Evolutionary conservation across 2,888 invertebrate genomes (phyloP).

Genomic region (Ormyrus nitidulus): DNA sequence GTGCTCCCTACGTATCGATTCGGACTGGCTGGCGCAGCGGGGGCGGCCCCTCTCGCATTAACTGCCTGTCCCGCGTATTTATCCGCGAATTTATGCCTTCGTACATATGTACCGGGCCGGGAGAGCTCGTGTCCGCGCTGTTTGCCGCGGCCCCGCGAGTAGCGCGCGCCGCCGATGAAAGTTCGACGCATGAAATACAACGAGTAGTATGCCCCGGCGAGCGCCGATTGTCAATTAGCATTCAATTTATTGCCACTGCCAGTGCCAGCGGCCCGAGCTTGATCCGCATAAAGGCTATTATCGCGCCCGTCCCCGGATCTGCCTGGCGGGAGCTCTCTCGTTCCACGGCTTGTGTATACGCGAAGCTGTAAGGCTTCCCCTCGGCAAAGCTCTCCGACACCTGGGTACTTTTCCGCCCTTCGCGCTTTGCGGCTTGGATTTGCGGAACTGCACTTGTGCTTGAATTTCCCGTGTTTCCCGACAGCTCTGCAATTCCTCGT

Average conservation of each 20-base stretch:
- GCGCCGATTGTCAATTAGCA: conserved; percentile 66
- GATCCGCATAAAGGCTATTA: conserved; percentile 34
- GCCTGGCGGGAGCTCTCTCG: not conserved
- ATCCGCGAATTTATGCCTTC: conserved; percentile 70
- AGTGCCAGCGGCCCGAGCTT: conserved; percentile 32
- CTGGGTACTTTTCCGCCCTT: no score
- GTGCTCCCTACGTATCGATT: conserved; percentile 22
- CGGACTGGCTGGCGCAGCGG: not conserved
- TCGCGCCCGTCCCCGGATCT: not conserved
- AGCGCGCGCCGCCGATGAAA: conserved; percentile 61
- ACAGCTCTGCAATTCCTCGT: no score
- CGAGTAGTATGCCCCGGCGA: conserved; percentile 53
- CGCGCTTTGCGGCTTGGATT: no score
- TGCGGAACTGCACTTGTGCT: no score
- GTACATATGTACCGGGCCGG: conserved; percentile 65
- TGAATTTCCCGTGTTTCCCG: no score
- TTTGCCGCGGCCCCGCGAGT: conserved; percentile 1
- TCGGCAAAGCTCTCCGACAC: no score
- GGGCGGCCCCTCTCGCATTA: conserved; percentile 61
- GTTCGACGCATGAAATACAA: conserved; percentile 67
- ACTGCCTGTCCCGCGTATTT: conserved; percentile 69
- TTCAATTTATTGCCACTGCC: conserved; percentile 66
- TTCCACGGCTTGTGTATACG: no score
- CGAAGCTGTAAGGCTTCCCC: no score
- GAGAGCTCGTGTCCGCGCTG: conserved; percentile 3